Base-by-base conservation (phyloP, 2,113 vertebrate genomes). In the Pterocles burchelli region DNA sequence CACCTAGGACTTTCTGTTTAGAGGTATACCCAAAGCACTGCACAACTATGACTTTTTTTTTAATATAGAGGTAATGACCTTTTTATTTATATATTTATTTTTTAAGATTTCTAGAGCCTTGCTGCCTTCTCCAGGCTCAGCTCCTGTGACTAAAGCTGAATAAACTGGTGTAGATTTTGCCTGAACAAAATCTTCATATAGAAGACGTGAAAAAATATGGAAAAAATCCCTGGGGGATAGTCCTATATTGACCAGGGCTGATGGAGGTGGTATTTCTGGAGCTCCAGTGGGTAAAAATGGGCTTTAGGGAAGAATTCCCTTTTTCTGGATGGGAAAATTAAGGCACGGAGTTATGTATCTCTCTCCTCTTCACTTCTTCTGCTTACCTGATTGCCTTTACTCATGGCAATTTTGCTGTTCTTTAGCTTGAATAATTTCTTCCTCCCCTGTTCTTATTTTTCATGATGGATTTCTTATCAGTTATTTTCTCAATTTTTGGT, bases 301-400 rank as follows among this genome's bases (percentile, higher is more conserved):
- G 9, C 13, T 84, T 90, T 52, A 48, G 31, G 67, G 58, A 66
- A 46, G 24, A 75, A 52, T 16, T 3, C 2, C 1, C 13, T 6
- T 71, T 25, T 31, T 9, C 19, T 14, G 13, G 15, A 20, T 61
- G 21, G 43, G 19, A 46, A 83, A 61, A 57, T 18, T 15, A 31
- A 51, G 8, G 2, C 41, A 29, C 1, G 1, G 25, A 57, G 2
- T 76, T 38, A 38, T 8, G 5, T 11, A 17, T 16, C 48, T 38
- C 19, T 46, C 5, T 68, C 9, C 59, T 54, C 22, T 34, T 10
- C 20, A 4, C 4, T 71, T 38, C 17, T 65, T 46, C 25, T 51
- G 14, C 17, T 70, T 84, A 67, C 81, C 73, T 6, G 20, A 10
- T 17, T 79, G 31, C 12, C 25, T 55, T 66, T 36, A 36, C 12